Evolutionary conservation across 2,113 vertebrate genomes (phyloP).

Genomic region (Ictalurus furcatus): DNA sequence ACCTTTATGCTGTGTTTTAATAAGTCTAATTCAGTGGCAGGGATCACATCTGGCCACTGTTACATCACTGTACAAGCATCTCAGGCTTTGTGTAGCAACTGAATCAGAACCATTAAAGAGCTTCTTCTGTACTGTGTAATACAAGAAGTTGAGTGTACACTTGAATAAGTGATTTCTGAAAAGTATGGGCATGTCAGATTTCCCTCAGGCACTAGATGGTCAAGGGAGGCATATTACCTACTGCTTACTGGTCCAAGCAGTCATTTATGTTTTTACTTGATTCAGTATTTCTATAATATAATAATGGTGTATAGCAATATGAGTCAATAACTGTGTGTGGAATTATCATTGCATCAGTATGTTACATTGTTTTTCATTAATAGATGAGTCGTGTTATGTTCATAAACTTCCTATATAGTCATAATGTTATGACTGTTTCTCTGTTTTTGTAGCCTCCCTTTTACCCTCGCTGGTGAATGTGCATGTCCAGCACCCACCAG

Average conservation of each 20-base stretch:
- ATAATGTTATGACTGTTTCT: slow-evolving; percentile 22
- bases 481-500: slow-evolving; percentile 77
- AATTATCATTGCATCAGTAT: not conserved
- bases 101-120: slow-evolving; percentile 4
- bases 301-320: not conserved
- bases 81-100: slow-evolving; percentile 23
- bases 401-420: not conserved
- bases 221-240: slow-evolving; percentile 48
- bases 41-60: slow-evolving; percentile 46
- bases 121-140: not conserved
- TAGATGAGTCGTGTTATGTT: slow-evolving; percentile 10
- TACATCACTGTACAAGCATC: slow-evolving; percentile 49
- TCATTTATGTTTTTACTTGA: not conserved
- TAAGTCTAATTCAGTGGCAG: slow-evolving; percentile 45
- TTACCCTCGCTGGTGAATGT: slow-evolving; percentile 79
- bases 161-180: slow-evolving; percentile 58
- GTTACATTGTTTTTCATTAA: slow-evolving; percentile 2
- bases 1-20: slow-evolving; percentile 41
- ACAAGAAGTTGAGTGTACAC: not conserved
- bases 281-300: not conserved
- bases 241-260: not conserved
- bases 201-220: slow-evolving; percentile 57
- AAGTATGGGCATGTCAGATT: slow-evolving; percentile 49
- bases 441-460: slow-evolving; percentile 64
- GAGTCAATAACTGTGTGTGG: not conserved